Percentiles rank a stretch among this genome's conserved stretches.
These are phyloP conservation scores for Excalfactoria chinensis DNA, from an alignment of 2,113 vertebrate species.

Conservation along the genomic window DNA sequence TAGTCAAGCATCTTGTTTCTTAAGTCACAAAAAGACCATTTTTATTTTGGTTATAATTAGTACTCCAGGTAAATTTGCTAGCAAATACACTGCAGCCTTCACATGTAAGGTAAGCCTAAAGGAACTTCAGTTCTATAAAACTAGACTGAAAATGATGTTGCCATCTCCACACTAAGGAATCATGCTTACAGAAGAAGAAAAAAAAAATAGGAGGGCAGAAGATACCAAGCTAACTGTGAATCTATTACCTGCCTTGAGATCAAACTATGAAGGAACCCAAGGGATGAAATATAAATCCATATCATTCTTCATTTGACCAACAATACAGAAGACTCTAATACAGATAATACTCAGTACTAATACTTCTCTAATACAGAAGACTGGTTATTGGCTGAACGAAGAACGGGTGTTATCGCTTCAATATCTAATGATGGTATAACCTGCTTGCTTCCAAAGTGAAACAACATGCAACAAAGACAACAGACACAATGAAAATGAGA, in stretches of 20 bases:
- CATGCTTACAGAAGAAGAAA: background rate
- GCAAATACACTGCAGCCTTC: background rate
- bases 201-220: background rate
- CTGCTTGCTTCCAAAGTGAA: background rate
- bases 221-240: background rate
- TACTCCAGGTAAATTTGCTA: background rate
- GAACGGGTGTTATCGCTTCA: background rate
- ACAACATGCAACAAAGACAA: background rate
- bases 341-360: no score
- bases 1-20: background rate
- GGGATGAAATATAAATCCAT: background rate
- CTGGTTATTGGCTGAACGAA: background rate
- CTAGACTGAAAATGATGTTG: background rate
- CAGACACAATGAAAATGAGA: background rate
- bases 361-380: background rate
- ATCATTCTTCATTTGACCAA: background rate
- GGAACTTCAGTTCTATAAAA: background rate
- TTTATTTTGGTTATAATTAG: background rate
- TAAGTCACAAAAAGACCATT: background rate
- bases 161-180: background rate
- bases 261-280: background rate
- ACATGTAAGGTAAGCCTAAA: background rate
- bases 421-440: background rate
- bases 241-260: background rate
- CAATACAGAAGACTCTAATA: background rate